phyloP scores from a whole-genome alignment of 2,888 invertebrate genomes.

The Agrilus biguttatus region DNA sequence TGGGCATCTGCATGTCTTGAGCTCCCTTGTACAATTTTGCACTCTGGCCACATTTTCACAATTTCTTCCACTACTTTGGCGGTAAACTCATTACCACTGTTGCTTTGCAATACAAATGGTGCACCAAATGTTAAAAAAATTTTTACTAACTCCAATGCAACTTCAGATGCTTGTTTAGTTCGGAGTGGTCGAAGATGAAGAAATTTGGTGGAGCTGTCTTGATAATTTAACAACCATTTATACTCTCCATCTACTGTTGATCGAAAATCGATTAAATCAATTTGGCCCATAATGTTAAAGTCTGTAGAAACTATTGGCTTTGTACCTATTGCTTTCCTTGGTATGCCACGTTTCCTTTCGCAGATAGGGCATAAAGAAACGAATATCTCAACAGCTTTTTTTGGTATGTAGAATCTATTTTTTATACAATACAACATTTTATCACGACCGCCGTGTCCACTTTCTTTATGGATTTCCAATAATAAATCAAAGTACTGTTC shows the following conservation, averaged over 20 bases:
- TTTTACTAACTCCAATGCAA: slow-evolving; percentile 14
- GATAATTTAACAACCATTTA: slow-evolving; percentile 22
- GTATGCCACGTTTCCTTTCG: not conserved
- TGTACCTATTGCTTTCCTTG: slow-evolving; percentile 11
- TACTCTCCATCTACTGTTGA: slow-evolving; percentile 18
- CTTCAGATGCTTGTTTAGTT: slow-evolving; percentile 16
- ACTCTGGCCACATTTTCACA: slow-evolving; percentile 11
- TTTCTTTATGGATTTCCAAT: not conserved
- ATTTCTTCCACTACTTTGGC: slow-evolving; percentile 13
- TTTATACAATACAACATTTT: slow-evolving; percentile 1
- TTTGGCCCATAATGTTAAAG: slow-evolving; percentile 18
- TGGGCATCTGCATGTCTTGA: slow-evolving; percentile 14
- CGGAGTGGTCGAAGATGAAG: slow-evolving; percentile 17
- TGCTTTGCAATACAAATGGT: slow-evolving; percentile 9
- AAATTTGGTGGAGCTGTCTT: slow-evolving; percentile 23
- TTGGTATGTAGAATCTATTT: not conserved
- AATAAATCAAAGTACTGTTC: not conserved
- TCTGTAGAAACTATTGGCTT: slow-evolving; percentile 16
- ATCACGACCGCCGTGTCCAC: not conserved
- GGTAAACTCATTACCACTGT: slow-evolving; percentile 16
- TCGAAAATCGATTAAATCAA: slow-evolving; percentile 20
- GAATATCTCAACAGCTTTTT: not conserved
- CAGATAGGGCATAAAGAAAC: not conserved
- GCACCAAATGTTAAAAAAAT: slow-evolving; percentile 11
- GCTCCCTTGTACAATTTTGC: slow-evolving; percentile 15